A percentile compares a stretch with the other conserved stretches of the same genome.
phyloP scores from a whole-genome alignment of 2,888 invertebrate genomes.

The Xylota sylvarum region DNA sequence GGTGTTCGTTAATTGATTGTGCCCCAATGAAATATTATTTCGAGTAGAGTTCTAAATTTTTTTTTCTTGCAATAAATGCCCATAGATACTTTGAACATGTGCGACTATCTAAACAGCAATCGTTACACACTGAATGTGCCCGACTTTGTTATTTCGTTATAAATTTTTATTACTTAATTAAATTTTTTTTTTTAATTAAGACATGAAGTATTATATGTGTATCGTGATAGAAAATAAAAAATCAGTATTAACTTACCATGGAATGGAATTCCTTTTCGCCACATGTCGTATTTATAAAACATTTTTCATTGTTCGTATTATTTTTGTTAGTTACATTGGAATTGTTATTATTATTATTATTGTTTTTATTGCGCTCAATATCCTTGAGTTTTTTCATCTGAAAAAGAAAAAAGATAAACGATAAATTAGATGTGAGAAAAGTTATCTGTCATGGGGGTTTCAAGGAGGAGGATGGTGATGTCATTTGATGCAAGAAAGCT shows the following conservation, averaged over 20 bases:
- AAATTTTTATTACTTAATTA: not conserved
- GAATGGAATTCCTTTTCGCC: slow-evolving; percentile 78
- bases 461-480: too few relatives aligned
- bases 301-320: slow-evolving; percentile 79
- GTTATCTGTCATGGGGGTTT: too few relatives aligned
- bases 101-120: not conserved
- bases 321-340: slow-evolving; percentile 77
- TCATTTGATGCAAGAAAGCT: too few relatives aligned
- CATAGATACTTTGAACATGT: too few relatives aligned
- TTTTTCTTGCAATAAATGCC: too few relatives aligned
- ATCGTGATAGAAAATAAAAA: slow-evolving; percentile 25
- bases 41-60: not conserved
- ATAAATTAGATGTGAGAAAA: not conserved
- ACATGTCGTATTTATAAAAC: slow-evolving; percentile 79
- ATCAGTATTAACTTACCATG: slow-evolving; percentile 77
- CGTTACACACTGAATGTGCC: not conserved
- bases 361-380: slow-evolving; percentile 85
- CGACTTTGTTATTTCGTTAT: not conserved
- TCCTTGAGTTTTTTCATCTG: slow-evolving; percentile 87
- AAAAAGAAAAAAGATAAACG: slow-evolving; percentile 79
- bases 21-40: not conserved
- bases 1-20: not conserved
- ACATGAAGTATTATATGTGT: not conserved
- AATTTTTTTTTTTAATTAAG: not conserved
- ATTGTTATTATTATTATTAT: slow-evolving; percentile 78